Percentiles rank a stretch among this genome's conserved stretches.
phyloP scores from a whole-genome alignment of 1,140 invertebrate genomes.

The Agrypnia vestita region DNA sequence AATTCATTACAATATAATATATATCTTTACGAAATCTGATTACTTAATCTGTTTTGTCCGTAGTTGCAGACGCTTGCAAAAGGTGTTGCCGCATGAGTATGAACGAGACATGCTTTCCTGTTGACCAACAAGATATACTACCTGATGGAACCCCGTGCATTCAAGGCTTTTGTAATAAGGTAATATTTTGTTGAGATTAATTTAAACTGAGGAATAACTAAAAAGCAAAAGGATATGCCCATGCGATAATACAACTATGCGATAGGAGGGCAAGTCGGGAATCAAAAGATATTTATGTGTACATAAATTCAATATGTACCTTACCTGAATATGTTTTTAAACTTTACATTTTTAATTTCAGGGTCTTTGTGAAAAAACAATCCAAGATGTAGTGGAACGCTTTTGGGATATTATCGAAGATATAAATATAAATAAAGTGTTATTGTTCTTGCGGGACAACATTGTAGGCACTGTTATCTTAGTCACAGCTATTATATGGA shows the following conservation, averaged over 20 bases:
- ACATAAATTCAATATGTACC: no score
- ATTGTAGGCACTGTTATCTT: slow-evolving; percentile 93
- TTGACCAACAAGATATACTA: slow-evolving; percentile 89
- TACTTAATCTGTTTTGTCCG: slow-evolving; percentile 29
- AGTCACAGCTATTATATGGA: slow-evolving; percentile 92
- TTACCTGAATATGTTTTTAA: slow-evolving; percentile 15
- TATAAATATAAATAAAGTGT: slow-evolving; percentile 94
- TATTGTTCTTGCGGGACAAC: slow-evolving; percentile 90
- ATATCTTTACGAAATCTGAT: no score
- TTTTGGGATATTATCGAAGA: slow-evolving; percentile 98
- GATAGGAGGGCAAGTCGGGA: no score
- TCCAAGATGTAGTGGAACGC: slow-evolving; percentile 94
- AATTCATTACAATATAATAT: no score
- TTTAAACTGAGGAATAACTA: no score
- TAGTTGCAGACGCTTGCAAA: slow-evolving; percentile 89
- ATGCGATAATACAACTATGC: no score
- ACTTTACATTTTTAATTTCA: slow-evolving; percentile 65
- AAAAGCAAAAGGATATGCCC: no score
- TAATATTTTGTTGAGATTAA: slow-evolving; percentile 64
- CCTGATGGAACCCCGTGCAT: slow-evolving; percentile 96
- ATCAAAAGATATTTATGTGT: no score
- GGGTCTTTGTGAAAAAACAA: slow-evolving; percentile 95
- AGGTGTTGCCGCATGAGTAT: slow-evolving; percentile 91
- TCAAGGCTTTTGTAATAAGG: slow-evolving; percentile 95
- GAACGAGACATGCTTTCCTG: slow-evolving; percentile 93